Base-by-base conservation (phyloP, 2,888 invertebrate genomes). In the Drosophila kanekoi region DNA sequence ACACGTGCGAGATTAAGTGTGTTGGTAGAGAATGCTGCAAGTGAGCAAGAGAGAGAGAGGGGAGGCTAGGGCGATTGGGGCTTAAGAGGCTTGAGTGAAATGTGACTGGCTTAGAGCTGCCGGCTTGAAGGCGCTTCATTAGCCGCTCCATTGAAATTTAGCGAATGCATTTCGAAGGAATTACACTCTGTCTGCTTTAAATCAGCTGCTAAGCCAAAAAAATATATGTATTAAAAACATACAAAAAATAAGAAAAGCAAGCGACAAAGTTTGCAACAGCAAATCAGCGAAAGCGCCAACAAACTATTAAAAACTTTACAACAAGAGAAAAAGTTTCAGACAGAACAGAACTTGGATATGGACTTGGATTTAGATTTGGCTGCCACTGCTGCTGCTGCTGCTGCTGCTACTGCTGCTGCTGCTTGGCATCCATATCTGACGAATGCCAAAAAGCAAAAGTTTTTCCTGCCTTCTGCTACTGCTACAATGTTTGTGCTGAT, bases 401-500 rank as follows among this genome's bases (percentile, higher is more conserved):
- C 20, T 33, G 16, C 40, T 18, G 13, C 32, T 40, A 10, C 28
- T 51, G 52, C 45, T 51, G 11, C 14, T 45, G 23, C 35, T 72
- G 72, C 73, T 68, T 76, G 79, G 68, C 78, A 66, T 71, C 77
- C 89, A 85, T 85, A 83, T 88, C 85, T 85, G 84, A 85, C 89
- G 89, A 89, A 85, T 84, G 87, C 89, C 87, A 85, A 85, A 86
- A 84, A 88, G 87, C 77, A 87, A 84, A 84, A 84, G 83, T 84
- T 84, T 81, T 68, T 69, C 44, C 66, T 64, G 67, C 44, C 60
- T 58, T 35, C 59, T 53, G 66, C 41, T 43, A 63, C 41, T 35
- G 81, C 35, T 68, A 90, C 90, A 90, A 90, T 87, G 89, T 88
- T 87, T 84, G 87, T 82, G 87, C 89, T 88, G 87, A 87, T 87